Evolutionary conservation across 2,888 invertebrate species (phyloP).

Genomic region (Philereme vetulata): DNA sequence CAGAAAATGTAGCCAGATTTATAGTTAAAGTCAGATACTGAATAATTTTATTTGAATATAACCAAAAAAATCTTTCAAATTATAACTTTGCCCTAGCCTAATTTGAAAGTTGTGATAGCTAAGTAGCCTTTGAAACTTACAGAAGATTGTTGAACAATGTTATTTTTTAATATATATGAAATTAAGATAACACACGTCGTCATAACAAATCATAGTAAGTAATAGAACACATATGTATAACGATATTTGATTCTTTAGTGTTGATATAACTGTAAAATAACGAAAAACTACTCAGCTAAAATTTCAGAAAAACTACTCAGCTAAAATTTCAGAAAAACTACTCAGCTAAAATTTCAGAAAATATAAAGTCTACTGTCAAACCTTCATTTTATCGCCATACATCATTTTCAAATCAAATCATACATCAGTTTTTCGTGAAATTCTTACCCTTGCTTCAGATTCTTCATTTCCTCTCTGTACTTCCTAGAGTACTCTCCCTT

Average conservation of each 20-base stretch:
- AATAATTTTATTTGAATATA: constrained; percentile 1
- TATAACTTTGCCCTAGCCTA: constrained; percentile 16
- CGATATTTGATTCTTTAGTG: too few species aligned
- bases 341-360: not conserved
- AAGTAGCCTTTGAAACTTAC: too few species aligned
- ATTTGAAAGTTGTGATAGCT: constrained; percentile 17
- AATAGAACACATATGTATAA: too few species aligned
- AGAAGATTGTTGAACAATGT: too few species aligned
- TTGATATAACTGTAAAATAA: too few species aligned
- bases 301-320: not conserved
- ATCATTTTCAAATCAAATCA: not conserved
- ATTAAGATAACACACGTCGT: too few species aligned
- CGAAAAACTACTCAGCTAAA: not conserved
- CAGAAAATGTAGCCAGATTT: too few species aligned
- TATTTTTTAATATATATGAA: too few species aligned
- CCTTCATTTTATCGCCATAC: not conserved
- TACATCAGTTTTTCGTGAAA: not conserved
- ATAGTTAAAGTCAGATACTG: not conserved
- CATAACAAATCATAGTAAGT: too few species aligned
- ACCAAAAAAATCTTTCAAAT: constrained; percentile 17
- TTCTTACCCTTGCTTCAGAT: constrained; percentile 25
- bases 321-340: not conserved
- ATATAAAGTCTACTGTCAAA: not conserved
- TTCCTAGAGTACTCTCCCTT: constrained; percentile 59
- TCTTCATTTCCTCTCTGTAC: constrained; percentile 64